Conservation (phyloP, 2,113 vertebrate species). For the Motacilla tschutschensis region DNA sequence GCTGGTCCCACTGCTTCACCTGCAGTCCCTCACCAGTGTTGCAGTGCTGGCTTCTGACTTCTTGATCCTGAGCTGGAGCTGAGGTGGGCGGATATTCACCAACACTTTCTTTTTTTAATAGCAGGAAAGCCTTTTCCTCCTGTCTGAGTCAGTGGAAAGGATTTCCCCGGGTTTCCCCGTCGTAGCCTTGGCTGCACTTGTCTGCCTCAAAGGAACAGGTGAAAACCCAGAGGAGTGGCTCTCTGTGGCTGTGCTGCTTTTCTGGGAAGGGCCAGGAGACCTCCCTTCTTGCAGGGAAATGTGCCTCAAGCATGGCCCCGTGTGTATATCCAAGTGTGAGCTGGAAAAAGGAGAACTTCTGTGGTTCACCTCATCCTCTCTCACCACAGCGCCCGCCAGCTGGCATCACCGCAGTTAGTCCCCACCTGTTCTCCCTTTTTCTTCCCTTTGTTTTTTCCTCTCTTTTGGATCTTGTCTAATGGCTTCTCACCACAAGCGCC, state of each 20-base stretch:
- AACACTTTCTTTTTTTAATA: not conserved
- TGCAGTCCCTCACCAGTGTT: accelerated
- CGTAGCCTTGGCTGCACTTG: not conserved
- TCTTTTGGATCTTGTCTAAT: not conserved
- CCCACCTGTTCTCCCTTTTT: not conserved
- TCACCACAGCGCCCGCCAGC: accelerated
- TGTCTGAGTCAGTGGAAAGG: not conserved
- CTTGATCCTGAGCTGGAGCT: not conserved
- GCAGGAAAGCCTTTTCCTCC: slow-evolving; percentile 10
- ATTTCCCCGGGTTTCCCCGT: not conserved
- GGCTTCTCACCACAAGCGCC: not conserved
- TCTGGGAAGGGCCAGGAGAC: not conserved
- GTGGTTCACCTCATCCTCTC: not conserved
- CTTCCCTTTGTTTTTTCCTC: not conserved
- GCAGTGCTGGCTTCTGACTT: not conserved
- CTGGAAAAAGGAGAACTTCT: not conserved
- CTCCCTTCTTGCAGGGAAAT: not conserved
- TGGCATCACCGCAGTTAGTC: not conserved
- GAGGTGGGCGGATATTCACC: not conserved
- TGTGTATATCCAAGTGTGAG: accelerated
- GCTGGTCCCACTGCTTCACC: not conserved
- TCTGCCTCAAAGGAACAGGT: not conserved
- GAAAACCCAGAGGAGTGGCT: not conserved
- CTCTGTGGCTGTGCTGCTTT: not conserved
- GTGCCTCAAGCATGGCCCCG: accelerated